Evolutionary conservation across 2,113 vertebrate genomes (phyloP).

Genomic region (Oryzias curvinotus): DNA sequence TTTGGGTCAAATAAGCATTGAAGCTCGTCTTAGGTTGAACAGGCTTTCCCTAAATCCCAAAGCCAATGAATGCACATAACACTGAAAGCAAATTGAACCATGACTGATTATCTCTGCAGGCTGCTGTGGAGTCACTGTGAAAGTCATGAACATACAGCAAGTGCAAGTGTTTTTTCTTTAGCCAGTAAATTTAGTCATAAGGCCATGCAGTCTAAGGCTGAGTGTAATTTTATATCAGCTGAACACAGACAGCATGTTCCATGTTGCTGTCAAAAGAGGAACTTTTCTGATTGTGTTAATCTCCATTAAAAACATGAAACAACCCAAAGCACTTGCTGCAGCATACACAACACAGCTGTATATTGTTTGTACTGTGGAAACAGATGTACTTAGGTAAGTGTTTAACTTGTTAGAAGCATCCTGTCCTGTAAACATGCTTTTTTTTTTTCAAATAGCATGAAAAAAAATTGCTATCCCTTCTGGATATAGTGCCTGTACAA

Average conservation of each 20-base stretch:
- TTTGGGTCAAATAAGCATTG: too few relatives aligned
- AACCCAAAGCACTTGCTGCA: constrained; percentile 66
- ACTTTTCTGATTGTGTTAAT: constrained; percentile 35
- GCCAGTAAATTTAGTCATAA: constrained; percentile 37
- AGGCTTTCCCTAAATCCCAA: too few relatives aligned
- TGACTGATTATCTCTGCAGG: constrained; percentile 27
- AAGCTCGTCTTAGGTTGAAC: too few relatives aligned
- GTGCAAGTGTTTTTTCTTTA: constrained; percentile 45
- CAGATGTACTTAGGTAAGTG: constrained; percentile 3
- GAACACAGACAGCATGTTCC: constrained; percentile 19
- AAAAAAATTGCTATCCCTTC: constrained; percentile 34
- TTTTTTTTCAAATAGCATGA: constrained; percentile 41
- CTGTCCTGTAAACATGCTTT: constrained; percentile 54
- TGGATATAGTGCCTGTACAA: constrained; percentile 62
- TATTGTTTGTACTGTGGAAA: constrained; percentile 42
- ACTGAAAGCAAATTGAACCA: constrained; percentile 22
- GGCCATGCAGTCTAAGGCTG: constrained; percentile 49
- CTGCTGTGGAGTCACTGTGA: constrained; percentile 39
- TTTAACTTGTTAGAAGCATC: constrained; percentile 34
- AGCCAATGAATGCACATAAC: not conserved
- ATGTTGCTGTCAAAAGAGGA: constrained; percentile 17
- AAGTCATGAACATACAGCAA: constrained; percentile 38
- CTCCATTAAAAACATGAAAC: constrained; percentile 55
- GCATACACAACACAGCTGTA: constrained; percentile 42
- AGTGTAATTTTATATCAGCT: constrained; percentile 18